Conservation (phyloP, 2,888 invertebrate species). For the Scaptomyza cyrtandrae region DNA sequence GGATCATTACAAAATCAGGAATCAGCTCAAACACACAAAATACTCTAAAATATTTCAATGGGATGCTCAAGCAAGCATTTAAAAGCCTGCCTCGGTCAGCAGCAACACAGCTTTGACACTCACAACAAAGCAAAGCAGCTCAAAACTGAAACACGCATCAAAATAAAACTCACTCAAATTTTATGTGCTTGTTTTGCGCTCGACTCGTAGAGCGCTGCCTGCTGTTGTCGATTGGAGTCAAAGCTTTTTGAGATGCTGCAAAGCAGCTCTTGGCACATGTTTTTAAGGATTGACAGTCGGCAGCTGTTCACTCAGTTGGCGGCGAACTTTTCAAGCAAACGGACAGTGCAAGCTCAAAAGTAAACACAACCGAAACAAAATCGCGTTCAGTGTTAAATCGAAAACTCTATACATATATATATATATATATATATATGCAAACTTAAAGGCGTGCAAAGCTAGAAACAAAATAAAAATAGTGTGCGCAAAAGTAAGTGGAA, state of each 20-base stretch:
- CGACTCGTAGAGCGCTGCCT: constrained; percentile 33
- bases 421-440: constrained; percentile 30
- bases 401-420: constrained; percentile 26
- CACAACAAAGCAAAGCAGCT: constrained; percentile 39
- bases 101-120: constrained; percentile 24
- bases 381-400: constrained; percentile 32
- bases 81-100: too few species aligned
- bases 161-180: constrained; percentile 37
- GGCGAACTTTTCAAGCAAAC: constrained; percentile 70
- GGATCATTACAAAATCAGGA: constrained; percentile 27
- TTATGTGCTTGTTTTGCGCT: constrained; percentile 46
- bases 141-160: neutral
- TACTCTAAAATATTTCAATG: neutral
- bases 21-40: constrained; percentile 1
- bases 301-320: constrained; percentile 67
- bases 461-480: constrained; percentile 33
- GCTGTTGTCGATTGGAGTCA: constrained; percentile 24
- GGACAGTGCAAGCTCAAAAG: constrained; percentile 45
- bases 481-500: constrained; percentile 52
- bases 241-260: constrained; percentile 70
- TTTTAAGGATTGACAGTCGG: constrained; percentile 73
- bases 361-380: neutral
- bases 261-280: constrained; percentile 45
- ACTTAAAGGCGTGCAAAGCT: constrained; percentile 13
- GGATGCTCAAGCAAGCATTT: neutral